phyloP scores from a whole-genome alignment of 2,797 vertebrate genomes.

The Pogonophryne albipinna region DNA sequence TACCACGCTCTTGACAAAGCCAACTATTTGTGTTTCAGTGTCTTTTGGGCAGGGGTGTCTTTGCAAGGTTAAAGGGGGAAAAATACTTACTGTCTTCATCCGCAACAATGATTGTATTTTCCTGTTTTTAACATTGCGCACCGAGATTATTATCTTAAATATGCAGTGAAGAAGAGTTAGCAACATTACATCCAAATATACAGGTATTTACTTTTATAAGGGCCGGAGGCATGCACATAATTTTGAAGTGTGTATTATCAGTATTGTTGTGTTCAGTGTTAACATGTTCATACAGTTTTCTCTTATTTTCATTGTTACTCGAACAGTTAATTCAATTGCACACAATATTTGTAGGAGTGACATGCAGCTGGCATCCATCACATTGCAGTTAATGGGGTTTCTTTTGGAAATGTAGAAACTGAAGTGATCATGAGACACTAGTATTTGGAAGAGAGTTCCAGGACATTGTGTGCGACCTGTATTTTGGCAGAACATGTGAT shows the following conservation, averaged over 20 bases:
- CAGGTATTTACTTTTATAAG: slow-evolving; percentile 41
- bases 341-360: slow-evolving; percentile 12
- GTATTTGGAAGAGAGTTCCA: slow-evolving; percentile 1
- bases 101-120: background rate
- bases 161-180: slow-evolving; percentile 35
- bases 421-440: background rate
- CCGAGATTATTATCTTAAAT: slow-evolving; percentile 42
- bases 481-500: slow-evolving; percentile 62
- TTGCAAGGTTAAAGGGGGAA: background rate
- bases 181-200: slow-evolving; percentile 51
- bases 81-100: background rate
- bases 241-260: slow-evolving; percentile 24
- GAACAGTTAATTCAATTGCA: slow-evolving; percentile 10
- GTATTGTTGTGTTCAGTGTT: background rate
- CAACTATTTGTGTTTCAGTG: slow-evolving; percentile 49
- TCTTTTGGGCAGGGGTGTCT: slow-evolving; percentile 6
- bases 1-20: slow-evolving; percentile 68
- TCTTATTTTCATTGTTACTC: background rate
- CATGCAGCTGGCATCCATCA: slow-evolving; percentile 21
- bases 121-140: slow-evolving; percentile 17
- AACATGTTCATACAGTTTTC: background rate
- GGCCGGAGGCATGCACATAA: background rate
- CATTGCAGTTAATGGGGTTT: slow-evolving; percentile 5
- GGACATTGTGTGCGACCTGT: slow-evolving; percentile 47
- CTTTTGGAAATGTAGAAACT: background rate